phyloP scores from a whole-genome alignment of 2,113 vertebrate species.

The Irena cyanogastra region DNA sequence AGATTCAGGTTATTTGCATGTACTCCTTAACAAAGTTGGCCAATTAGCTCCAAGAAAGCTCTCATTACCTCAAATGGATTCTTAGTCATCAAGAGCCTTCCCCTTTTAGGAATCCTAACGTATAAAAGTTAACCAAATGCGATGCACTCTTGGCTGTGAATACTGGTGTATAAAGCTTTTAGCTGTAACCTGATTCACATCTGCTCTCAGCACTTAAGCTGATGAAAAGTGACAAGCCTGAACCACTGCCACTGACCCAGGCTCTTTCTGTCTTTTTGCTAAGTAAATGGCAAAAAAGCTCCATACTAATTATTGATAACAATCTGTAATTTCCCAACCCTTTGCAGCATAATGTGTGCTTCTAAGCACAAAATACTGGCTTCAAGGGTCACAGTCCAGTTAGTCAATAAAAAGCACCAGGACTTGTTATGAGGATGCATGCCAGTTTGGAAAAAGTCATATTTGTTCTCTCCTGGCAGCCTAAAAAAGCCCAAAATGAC shows the following conservation, averaged over 20 bases:
- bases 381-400: neutral
- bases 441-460: neutral
- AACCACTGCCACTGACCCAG: conserved; percentile 40
- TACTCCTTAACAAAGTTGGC: neutral
- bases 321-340: conserved; percentile 44
- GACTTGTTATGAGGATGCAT: neutral
- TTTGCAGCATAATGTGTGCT: neutral
- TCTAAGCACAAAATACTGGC: neutral
- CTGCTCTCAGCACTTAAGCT: conserved; percentile 55
- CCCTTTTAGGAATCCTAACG: conserved; percentile 28
- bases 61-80: conserved; percentile 50
- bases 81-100: conserved; percentile 34
- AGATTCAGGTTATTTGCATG: neutral
- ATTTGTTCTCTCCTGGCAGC: neutral
- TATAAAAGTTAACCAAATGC: conserved; percentile 54
- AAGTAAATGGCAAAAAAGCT: conserved; percentile 41
- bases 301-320: conserved; percentile 54
- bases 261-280: conserved; percentile 16
- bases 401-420: neutral
- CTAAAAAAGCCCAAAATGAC: neutral
- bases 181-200: conserved; percentile 66
- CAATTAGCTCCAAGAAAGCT: conserved; percentile 8
- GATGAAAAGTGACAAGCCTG: conserved; percentile 65
- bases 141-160: conserved; percentile 59
- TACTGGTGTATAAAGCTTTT: conserved; percentile 56